Conservation (phyloP, 2,113 vertebrate genomes). For the Proterorhinus semilunaris region DNA sequence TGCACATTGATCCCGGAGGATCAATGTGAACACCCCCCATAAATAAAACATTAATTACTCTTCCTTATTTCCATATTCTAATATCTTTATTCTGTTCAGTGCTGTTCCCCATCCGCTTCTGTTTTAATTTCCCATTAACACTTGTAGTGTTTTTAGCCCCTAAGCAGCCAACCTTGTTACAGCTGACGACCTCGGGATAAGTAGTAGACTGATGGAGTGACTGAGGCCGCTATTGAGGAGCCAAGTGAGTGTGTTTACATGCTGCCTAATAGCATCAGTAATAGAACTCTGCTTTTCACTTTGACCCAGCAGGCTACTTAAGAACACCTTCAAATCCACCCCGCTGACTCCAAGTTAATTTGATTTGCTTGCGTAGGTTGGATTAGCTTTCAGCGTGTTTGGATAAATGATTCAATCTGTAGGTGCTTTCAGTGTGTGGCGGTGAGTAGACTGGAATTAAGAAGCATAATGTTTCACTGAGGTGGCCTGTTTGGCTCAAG, state of each 20-base stretch:
- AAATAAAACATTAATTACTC: too few relatives aligned
- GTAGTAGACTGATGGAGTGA: slow-evolving; percentile 25
- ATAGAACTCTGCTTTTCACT: slow-evolving; percentile 42
- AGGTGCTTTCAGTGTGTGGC: slow-evolving; percentile 31
- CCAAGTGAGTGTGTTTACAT: slow-evolving; percentile 51
- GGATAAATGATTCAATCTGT: slow-evolving; percentile 51
- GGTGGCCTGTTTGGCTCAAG: slow-evolving; percentile 11
- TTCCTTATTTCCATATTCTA: not conserved
- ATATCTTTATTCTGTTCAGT: too few relatives aligned
- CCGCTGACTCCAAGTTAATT: slow-evolving; percentile 46
- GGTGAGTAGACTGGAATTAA: slow-evolving; percentile 7
- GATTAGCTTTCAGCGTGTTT: slow-evolving; percentile 46
- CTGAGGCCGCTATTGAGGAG: slow-evolving; percentile 39
- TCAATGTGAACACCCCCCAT: too few relatives aligned
- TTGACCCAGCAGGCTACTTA: slow-evolving; percentile 44
- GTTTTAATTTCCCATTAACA: not conserved
- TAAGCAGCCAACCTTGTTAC: slow-evolving; percentile 7
- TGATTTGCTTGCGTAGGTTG: slow-evolving; percentile 46
- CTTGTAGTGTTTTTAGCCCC: not conserved
- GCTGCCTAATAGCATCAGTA: slow-evolving; percentile 51
- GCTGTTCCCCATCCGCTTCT: not conserved
- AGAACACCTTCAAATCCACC: slow-evolving; percentile 52
- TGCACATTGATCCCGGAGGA: too few relatives aligned
- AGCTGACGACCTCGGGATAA: slow-evolving; percentile 11
- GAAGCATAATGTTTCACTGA: slow-evolving; percentile 31